Percentiles rank a stretch among this genome's conserved stretches.
phyloP scores from a whole-genome alignment of 2,888 invertebrate genomes.

The Adineta ricciae region DNA sequence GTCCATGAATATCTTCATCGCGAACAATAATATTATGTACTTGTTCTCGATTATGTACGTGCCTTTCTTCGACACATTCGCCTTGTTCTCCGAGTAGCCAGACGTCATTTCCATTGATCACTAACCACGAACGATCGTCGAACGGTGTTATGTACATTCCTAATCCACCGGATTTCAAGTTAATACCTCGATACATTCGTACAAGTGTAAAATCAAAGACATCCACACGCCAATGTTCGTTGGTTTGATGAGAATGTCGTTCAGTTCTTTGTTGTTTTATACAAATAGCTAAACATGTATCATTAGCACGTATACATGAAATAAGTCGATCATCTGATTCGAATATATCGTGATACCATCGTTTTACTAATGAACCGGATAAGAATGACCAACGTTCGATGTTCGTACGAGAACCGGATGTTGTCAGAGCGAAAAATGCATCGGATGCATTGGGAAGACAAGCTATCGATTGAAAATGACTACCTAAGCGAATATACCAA shows the following conservation, averaged over 20 bases:
- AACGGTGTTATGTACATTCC: neutral
- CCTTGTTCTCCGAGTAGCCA: neutral
- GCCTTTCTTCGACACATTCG: neutral
- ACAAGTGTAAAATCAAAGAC: neutral
- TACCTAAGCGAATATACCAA: neutral
- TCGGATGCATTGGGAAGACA: neutral
- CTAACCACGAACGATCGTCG: neutral
- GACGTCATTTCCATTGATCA: neutral
- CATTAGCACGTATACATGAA: neutral
- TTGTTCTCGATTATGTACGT: neutral
- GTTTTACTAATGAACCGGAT: neutral
- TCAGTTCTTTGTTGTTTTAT: neutral
- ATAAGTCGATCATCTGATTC: neutral
- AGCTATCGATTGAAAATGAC: neutral
- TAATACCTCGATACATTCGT: neutral
- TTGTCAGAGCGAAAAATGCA: neutral
- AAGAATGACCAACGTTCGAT: neutral
- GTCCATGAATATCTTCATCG: neutral
- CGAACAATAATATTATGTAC: neutral
- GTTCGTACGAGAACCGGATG: neutral
- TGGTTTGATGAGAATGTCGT: neutral
- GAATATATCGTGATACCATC: neutral
- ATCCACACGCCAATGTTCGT: neutral
- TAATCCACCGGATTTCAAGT: neutral
- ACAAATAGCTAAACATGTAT: neutral